Conservation (phyloP, 2,797 vertebrate genomes). For the Crenichthys baileyi region DNA sequence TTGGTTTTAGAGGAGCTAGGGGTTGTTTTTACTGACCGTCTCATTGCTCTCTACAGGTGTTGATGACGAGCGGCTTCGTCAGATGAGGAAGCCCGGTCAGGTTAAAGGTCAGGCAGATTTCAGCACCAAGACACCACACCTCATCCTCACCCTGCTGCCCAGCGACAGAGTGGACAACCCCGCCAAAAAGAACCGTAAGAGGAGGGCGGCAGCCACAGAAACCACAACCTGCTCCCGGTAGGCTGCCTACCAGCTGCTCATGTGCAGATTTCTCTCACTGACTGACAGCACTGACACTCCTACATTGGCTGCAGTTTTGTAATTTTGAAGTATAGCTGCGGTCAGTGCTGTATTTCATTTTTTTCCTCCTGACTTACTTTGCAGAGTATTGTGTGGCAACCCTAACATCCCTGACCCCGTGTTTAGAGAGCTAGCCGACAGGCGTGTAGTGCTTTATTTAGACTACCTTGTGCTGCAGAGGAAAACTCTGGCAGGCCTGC, state of each 20-base stretch:
- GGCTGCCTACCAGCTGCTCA: slow-evolving; percentile 13
- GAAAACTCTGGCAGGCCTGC: slow-evolving; percentile 52
- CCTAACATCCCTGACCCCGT: slow-evolving; percentile 53
- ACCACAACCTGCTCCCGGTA: slow-evolving; percentile 82
- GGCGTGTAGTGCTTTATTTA: slow-evolving; percentile 65
- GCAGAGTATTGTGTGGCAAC: slow-evolving; percentile 54
- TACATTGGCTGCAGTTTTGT: slow-evolving; percentile 39
- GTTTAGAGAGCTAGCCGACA: slow-evolving; percentile 69
- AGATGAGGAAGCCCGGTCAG: slow-evolving; percentile 69
- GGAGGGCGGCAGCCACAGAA: slow-evolving; percentile 81
- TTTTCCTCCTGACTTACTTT: slow-evolving; percentile 41
- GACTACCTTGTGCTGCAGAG: slow-evolving; percentile 55
- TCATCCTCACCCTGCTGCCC: slow-evolving; percentile 86
- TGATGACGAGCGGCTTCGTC: slow-evolving; percentile 80
- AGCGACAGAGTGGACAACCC: slow-evolving; percentile 82
- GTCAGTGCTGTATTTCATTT: slow-evolving; percentile 26
- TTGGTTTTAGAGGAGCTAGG: not conserved
- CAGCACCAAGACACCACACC: slow-evolving; percentile 85
- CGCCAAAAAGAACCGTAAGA: slow-evolving; percentile 81
- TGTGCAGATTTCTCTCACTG: slow-evolving; percentile 32
- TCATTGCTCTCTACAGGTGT: slow-evolving; percentile 66
- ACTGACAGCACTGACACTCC: slow-evolving; percentile 24
- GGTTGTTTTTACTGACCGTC: not conserved
- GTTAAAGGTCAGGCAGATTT: slow-evolving; percentile 82
- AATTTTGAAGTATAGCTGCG: slow-evolving; percentile 32